These are phyloP conservation scores for Metalampra italica DNA, from an alignment of 2,888 invertebrate species.

Conservation along the genomic window DNA sequence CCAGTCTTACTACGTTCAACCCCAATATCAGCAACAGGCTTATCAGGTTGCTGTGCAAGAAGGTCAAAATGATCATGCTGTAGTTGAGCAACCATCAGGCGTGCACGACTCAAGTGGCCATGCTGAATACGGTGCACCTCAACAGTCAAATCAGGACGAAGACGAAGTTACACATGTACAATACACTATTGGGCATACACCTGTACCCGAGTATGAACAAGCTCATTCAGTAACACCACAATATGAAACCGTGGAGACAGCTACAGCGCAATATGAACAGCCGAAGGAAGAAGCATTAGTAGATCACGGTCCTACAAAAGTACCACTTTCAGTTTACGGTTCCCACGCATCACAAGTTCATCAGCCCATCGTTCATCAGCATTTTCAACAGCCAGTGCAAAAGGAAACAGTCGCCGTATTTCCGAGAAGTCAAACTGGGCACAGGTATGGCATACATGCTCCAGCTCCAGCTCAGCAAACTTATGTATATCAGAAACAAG, in stretches of 20 bases:
- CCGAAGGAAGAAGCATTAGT: conserved; percentile 21
- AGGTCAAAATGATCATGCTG: conserved; percentile 12
- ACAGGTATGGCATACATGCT: conserved; percentile 26
- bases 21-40: conserved; percentile 35
- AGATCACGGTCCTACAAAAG: conserved; percentile 19
- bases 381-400: conserved; percentile 31
- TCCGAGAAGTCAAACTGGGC: conserved; percentile 31
- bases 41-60: conserved; percentile 34
- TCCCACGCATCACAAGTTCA: conserved; percentile 18
- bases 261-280: conserved; percentile 29
- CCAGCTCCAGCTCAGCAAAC: conserved; percentile 23
- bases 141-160: background rate
- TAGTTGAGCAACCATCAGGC: conserved; percentile 19
- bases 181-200: conserved; percentile 24
- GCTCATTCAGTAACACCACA: conserved; percentile 24
- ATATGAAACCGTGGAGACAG: conserved; percentile 25
- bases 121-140: background rate
- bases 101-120: conserved; percentile 15
- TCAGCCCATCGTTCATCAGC: no score
- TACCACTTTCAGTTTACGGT: conserved; percentile 25
- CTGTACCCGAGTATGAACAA: conserved; percentile 14
- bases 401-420: conserved; percentile 39
- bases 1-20: conserved; percentile 46
- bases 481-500: conserved; percentile 51
- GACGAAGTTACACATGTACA: conserved; percentile 16